These are phyloP conservation scores for Rhaphigaster nebulosa DNA, from an alignment of 2,888 invertebrate species.

Conservation along the genomic window DNA sequence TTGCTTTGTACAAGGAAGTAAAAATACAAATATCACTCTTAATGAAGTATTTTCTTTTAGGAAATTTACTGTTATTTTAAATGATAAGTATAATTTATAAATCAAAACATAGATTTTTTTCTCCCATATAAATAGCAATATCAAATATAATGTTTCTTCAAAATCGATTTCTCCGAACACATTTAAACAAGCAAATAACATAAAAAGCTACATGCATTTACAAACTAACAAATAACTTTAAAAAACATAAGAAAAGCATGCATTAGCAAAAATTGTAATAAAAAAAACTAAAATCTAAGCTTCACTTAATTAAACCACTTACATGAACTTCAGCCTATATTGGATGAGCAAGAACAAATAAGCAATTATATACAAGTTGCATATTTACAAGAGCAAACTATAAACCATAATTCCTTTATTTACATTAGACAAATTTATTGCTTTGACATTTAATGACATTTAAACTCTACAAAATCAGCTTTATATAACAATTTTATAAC, in stretches of 20 bases:
- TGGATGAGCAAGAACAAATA: conserved; percentile 63
- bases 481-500: conserved; percentile 38
- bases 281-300: conserved; percentile 51
- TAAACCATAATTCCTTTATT: conserved; percentile 6
- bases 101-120: too few relatives aligned
- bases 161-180: background rate
- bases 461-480: conserved; percentile 11
- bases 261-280: conserved; percentile 36
- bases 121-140: too few relatives aligned
- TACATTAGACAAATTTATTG: background rate
- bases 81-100: too few relatives aligned
- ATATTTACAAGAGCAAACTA: conserved; percentile 59
- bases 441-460: background rate
- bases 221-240: background rate
- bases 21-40: too few relatives aligned
- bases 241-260: conserved; percentile 8
- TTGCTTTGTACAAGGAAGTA: too few relatives aligned
- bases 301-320: conserved; percentile 71
- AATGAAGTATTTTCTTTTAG: too few relatives aligned
- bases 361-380: conserved; percentile 62
- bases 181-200: background rate
- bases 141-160: too few relatives aligned
- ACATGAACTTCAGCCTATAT: conserved; percentile 80
- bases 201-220: background rate
- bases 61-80: too few relatives aligned